These are phyloP conservation scores for Pseudomyrmex cubaensis DNA, from an alignment of 1,140 invertebrate species.

Conservation along the genomic window DNA sequence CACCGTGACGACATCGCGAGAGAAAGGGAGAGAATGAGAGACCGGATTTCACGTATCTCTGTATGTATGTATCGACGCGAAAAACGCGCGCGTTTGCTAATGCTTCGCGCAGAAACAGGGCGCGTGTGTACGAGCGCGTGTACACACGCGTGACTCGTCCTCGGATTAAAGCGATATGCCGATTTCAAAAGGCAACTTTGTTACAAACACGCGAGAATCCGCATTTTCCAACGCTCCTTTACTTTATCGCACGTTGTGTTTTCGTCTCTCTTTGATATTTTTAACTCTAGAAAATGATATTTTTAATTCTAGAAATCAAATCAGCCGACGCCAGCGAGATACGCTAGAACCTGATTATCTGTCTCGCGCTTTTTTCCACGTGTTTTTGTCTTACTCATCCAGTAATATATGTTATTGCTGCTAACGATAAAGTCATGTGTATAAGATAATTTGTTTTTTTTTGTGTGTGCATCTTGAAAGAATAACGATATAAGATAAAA, in stretches of 20 bases:
- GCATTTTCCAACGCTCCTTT: slow-evolving; percentile 9
- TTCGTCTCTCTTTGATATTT: slow-evolving; percentile 73
- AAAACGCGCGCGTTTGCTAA: slow-evolving; percentile 22
- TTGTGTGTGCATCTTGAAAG: background rate
- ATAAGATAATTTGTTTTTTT: background rate
- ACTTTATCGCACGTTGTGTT: background rate
- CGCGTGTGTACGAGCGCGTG: background rate
- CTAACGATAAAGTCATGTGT: background rate
- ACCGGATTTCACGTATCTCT: slow-evolving; percentile 6
- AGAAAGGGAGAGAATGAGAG: background rate
- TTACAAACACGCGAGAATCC: slow-evolving; percentile 25
- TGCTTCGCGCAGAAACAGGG: background rate
- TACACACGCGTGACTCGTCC: background rate
- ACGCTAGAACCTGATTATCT: slow-evolving; percentile 20
- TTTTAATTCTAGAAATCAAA: slow-evolving; percentile 73
- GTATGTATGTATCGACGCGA: slow-evolving; percentile 23
- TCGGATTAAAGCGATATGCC: slow-evolving; percentile 47
- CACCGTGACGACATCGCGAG: background rate
- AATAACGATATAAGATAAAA: background rate
- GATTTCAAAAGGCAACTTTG: slow-evolving; percentile 45
- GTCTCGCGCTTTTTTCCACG: background rate
- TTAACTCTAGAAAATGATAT: slow-evolving; percentile 74
- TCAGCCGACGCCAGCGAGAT: slow-evolving; percentile 48
- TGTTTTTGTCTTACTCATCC: slow-evolving; percentile 8
- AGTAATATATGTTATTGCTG: background rate